Conservation (phyloP, 64 coral and sea anemone species). For the Montipora cactus region DNA sequence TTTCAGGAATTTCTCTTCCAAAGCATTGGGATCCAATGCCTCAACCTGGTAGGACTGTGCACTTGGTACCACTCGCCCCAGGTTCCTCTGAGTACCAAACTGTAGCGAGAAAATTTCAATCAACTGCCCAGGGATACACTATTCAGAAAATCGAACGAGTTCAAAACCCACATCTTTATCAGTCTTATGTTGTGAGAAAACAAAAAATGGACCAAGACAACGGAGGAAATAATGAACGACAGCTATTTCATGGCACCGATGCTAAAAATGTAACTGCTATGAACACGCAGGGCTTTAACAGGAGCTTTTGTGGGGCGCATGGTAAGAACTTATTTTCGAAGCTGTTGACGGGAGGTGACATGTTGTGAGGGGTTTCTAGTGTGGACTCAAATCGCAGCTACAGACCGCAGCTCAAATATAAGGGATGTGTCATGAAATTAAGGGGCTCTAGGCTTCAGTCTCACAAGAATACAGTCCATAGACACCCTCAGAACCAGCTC, state of each 20-base stretch:
- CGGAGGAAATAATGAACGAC: constrained; percentile 21
- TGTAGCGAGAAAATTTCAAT: not conserved
- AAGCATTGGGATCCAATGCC: constrained; percentile 16
- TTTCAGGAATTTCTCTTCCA: constrained; percentile 1
- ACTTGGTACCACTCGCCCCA: not conserved
- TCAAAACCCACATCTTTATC: constrained; percentile 41
- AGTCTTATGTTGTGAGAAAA: constrained; percentile 12
- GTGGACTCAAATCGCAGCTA: too few species aligned
- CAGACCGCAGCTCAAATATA: too few species aligned
- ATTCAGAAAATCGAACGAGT: constrained; percentile 13
- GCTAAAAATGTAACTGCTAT: not conserved
- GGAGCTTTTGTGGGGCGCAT: constrained; percentile 12
- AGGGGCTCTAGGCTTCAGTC: too few species aligned
- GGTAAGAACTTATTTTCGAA: not conserved
- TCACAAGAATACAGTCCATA: too few species aligned
- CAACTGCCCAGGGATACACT: not conserved
- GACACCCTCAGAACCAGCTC: too few species aligned
- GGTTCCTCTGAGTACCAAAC: not conserved
- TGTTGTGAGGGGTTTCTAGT: too few species aligned
- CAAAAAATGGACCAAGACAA: constrained; percentile 14
- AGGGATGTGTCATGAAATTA: too few species aligned
- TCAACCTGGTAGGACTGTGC: not conserved
- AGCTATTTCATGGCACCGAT: constrained; percentile 25
- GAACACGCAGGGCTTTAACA: constrained; percentile 41
- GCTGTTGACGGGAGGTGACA: too few species aligned